A percentile compares a stretch with the other conserved stretches of the same genome.
Evolutionary conservation across 2,888 invertebrate genomes (phyloP).

Genomic region (Phengaris alcon): DNA sequence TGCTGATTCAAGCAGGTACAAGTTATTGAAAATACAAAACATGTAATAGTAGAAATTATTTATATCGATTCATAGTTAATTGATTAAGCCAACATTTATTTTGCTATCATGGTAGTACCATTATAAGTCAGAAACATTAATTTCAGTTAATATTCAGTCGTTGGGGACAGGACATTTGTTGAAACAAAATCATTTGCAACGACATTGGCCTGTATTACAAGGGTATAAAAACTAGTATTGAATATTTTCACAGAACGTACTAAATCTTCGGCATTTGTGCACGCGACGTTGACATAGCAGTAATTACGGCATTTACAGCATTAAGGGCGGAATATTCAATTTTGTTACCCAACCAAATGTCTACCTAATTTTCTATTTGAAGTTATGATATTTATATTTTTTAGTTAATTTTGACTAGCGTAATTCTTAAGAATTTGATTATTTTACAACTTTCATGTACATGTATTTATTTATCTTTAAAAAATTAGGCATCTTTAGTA

Average conservation of each 20-base stretch:
- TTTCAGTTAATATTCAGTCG: slow-evolving; percentile 35
- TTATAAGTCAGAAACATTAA: slow-evolving; percentile 30
- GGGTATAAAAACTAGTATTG: slow-evolving; percentile 35
- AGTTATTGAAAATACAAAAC: not conserved
- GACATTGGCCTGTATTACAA: slow-evolving; percentile 17
- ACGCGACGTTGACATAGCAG: slow-evolving; percentile 50
- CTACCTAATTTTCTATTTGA: no score
- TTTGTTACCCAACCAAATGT: slow-evolving; percentile 31
- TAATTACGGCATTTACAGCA: slow-evolving; percentile 53
- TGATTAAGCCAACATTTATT: not conserved
- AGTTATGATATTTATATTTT: not conserved
- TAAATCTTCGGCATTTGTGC: slow-evolving; percentile 40
- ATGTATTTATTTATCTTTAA: no score
- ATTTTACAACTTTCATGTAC: no score
- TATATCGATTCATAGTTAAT: not conserved
- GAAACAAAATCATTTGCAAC: slow-evolving; percentile 18
- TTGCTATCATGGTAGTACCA: not conserved
- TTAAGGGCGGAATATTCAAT: slow-evolving; percentile 42
- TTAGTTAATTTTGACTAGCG: not conserved
- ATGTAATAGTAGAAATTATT: not conserved
- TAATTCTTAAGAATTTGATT: no score
- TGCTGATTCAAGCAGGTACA: no score
- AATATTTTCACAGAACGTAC: slow-evolving; percentile 18
- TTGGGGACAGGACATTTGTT: slow-evolving; percentile 34
- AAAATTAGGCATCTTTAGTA: no score